These are phyloP conservation scores for Cynoglossus semilaevis DNA, from an alignment of 2,113 vertebrate genomes.

Conservation along the genomic window DNA sequence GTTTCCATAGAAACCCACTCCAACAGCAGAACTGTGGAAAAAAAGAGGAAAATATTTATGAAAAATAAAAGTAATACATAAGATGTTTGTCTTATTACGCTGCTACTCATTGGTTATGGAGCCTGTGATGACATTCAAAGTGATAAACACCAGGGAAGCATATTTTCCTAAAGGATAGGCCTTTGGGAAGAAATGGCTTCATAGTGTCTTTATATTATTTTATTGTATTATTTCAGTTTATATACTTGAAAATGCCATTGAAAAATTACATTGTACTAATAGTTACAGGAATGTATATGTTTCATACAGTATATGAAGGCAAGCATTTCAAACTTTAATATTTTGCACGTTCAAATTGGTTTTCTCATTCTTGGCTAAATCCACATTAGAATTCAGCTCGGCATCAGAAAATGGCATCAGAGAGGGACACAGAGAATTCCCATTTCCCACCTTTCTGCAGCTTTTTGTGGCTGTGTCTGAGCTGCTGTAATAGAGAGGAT, in stretches of 20 bases:
- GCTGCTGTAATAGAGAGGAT: constrained; percentile 35
- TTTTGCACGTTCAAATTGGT: constrained; percentile 1
- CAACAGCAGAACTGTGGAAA: constrained; percentile 85
- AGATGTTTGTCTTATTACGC: neutral
- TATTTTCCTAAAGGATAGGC: neutral
- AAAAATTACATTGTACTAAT: neutral
- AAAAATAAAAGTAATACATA: constrained; percentile 25
- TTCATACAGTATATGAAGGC: neutral
- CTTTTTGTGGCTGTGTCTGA: constrained; percentile 13
- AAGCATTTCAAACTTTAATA: neutral
- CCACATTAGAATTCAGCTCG: constrained; percentile 17
- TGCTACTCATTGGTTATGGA: neutral
- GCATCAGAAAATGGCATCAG: neutral
- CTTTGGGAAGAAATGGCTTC: neutral
- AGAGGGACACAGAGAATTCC: constrained; percentile 9
- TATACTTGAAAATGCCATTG: neutral
- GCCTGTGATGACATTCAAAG: constrained; percentile 1
- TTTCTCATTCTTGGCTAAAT: constrained; percentile 1
- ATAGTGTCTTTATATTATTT: neutral
- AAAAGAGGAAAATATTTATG: constrained; percentile 30
- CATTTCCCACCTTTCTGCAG: constrained; percentile 7
- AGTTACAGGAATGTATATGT: neutral
- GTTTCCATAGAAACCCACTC: constrained; percentile 97
- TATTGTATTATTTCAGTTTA: neutral
- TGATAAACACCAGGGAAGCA: constrained; percentile 1